These are phyloP conservation scores for Scarus forsteni DNA, from an alignment of 2,797 vertebrate species.

Conservation along the genomic window DNA sequence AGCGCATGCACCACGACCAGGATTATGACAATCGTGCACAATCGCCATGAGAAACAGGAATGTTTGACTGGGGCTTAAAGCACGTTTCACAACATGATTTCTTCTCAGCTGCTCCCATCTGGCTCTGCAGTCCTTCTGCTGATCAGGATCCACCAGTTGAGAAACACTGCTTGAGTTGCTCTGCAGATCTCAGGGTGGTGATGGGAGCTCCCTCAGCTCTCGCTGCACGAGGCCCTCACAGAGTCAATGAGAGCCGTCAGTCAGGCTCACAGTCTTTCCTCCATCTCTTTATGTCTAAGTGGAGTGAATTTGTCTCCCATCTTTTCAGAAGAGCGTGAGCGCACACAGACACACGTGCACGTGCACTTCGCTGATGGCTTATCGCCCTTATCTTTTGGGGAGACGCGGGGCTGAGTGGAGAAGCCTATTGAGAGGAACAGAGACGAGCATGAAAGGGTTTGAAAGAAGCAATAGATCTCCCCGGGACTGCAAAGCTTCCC, in stretches of 20 bases:
- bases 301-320: constrained; percentile 35
- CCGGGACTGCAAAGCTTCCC: constrained; percentile 51
- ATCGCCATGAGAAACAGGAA: no score
- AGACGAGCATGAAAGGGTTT: constrained; percentile 62
- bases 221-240: constrained; percentile 28
- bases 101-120: no score
- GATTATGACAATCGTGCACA: no score
- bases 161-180: constrained; percentile 2
- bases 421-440: constrained; percentile 62
- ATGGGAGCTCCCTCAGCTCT: constrained; percentile 29
- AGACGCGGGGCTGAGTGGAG: constrained; percentile 44
- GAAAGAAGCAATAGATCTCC: constrained; percentile 71
- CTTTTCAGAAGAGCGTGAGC: constrained; percentile 46
- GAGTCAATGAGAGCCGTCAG: constrained; percentile 53
- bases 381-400: constrained; percentile 59
- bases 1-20: no score
- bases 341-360: constrained; percentile 13
- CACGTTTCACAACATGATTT: no score
- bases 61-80: no score
- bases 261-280: constrained; percentile 49
- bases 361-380: constrained; percentile 43
- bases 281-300: constrained; percentile 39
- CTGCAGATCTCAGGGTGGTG: constrained; percentile 50
- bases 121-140: no score
- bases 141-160: no score